Evolutionary conservation across 2,797 vertebrate genomes (phyloP), one percentile per base, ranked within the genome.

Genomic region (Brachymystax lenok): DNA sequence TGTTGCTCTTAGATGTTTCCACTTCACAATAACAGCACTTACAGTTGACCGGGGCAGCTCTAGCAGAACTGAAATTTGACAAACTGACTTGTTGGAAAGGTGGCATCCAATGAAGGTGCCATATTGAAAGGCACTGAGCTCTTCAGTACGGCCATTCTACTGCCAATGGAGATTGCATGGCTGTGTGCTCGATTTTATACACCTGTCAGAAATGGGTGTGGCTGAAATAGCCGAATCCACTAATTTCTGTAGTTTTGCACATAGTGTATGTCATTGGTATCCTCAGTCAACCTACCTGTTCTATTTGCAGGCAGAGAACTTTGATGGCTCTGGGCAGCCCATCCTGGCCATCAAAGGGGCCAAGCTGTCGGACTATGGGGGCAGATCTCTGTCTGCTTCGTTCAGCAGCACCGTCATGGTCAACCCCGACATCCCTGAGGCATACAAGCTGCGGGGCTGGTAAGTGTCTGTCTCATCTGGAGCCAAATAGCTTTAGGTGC

Each of bases 381-480:
- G 98, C 50, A 93, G 97, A 54, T 99, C 97, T 46, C 94, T 99
- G 61, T 98, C 97, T 0, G 94, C 97, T 4, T 90, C 97, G 63
- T 96, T 96, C 81, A 97, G 94, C 5, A 99, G 98, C 91, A 98
- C 96, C 12, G 1, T 99, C 84, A 91, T 99, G 90, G 75, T 97
- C 90, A 99, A 99, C 92, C 98, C 98, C 8, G 98, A 99, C 88
- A 96, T 96, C 88, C 96, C 97, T 1, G 97, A 99, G 91, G 95
- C 98, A 28, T 96, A 97, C 84, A 99, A 98, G 84, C 95, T 99
- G 70, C 91, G 98, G 84, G 97, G 96, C 92, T 99, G 98, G 98
- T 99, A 94, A 82, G 96, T 92, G 19, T 56, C 4, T 54, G 8
- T 63, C 59, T 13, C 21, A 24, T 63, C 24, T 24, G 10, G 21